These are phyloP conservation scores for Hemicentrotus pulcherrimus DNA, from an alignment of 35 echinoderm and acorn worm genomes.

Conservation along the genomic window DNA sequence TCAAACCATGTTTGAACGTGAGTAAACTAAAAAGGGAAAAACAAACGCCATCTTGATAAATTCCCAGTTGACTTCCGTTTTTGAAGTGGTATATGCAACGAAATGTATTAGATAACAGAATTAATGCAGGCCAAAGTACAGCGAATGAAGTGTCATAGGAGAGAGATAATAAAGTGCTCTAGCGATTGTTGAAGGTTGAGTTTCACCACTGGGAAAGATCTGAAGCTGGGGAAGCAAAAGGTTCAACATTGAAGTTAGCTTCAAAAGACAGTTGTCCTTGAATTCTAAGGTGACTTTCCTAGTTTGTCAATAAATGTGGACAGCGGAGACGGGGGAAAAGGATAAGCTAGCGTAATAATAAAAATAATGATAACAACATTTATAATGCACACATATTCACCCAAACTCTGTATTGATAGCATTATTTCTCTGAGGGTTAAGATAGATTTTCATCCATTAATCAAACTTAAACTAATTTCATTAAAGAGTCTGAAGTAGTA, in stretches of 20 bases:
- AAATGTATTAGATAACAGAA: neutral
- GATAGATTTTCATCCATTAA: too few species aligned
- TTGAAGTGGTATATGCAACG: neutral
- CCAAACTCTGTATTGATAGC: too few species aligned
- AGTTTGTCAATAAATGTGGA: neutral
- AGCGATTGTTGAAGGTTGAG: neutral
- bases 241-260: neutral
- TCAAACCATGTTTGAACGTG: neutral
- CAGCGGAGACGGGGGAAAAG: neutral
- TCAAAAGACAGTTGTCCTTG: neutral
- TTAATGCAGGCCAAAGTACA: neutral
- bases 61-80: neutral
- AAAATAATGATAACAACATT: too few species aligned
- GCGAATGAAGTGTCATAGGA: neutral
- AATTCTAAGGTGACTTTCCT: neutral
- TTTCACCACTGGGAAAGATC: neutral
- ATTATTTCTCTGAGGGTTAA: too few species aligned
- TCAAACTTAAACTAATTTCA: too few species aligned
- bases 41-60: neutral
- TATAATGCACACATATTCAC: too few species aligned
- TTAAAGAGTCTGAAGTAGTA: too few species aligned
- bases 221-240: neutral
- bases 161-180: neutral
- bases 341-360: neutral
- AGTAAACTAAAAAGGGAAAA: neutral